Percentiles rank a stretch among this genome's conserved stretches.
These are phyloP conservation scores for Thaumetopoea pityocampa DNA, from an alignment of 1,140 invertebrate species.

Conservation along the genomic window DNA sequence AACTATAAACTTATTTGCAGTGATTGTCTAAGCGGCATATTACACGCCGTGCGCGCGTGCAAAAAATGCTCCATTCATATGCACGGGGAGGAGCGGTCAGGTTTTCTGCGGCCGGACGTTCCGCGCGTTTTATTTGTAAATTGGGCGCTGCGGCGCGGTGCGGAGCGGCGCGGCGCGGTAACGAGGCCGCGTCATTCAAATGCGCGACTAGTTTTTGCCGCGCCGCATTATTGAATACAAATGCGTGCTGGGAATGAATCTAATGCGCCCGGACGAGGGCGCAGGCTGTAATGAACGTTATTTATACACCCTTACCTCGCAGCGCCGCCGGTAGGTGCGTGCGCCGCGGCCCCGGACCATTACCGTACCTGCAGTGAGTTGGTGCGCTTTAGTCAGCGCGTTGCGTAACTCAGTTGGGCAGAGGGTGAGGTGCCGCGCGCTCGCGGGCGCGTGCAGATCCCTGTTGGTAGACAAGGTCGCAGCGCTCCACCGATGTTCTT, in stretches of 20 bases:
- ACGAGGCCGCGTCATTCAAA: constrained; percentile 52
- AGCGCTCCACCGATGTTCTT: no score
- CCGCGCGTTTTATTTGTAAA: constrained; percentile 69
- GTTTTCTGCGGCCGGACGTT: constrained; percentile 68
- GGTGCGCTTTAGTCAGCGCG: no score
- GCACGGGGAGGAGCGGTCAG: constrained; percentile 55
- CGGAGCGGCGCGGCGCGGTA: constrained; percentile 17
- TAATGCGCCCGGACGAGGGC: constrained; percentile 43
- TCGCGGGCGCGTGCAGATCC: no score
- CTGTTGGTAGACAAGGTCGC: no score
- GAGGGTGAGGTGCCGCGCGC: no score
- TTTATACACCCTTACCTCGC: constrained; percentile 13
- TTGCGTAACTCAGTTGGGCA: no score
- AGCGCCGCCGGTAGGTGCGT: neutral
- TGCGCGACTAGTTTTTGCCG: constrained; percentile 65
- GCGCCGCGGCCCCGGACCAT: neutral
- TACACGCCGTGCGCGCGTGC: constrained; percentile 23
- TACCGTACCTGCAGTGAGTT: neutral
- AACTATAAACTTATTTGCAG: constrained; percentile 20
- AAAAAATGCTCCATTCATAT: constrained; percentile 68
- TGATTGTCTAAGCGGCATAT: constrained; percentile 42
- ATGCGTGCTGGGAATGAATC: constrained; percentile 56
- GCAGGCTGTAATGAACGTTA: constrained; percentile 41
- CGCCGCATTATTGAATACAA: constrained; percentile 64
- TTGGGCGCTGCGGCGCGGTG: constrained; percentile 40